Percentiles rank a stretch among this genome's conserved stretches.
Evolutionary conservation across 1,140 invertebrate genomes (phyloP).

Genomic region (Eupristina koningsbergeri): DNA sequence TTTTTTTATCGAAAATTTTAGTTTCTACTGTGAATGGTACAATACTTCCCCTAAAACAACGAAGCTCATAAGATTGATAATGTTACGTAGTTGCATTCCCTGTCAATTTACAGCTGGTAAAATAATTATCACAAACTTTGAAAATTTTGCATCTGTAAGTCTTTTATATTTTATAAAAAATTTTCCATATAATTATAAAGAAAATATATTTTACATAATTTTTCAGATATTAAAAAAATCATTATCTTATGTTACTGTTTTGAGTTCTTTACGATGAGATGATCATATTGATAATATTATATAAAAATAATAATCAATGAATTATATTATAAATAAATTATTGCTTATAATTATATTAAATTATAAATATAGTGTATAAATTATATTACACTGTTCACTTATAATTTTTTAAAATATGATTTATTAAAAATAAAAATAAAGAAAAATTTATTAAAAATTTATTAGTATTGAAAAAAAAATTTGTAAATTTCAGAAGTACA

Average conservation of each 20-base stretch:
- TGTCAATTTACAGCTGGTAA: background rate
- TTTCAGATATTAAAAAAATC: slow-evolving; percentile 2
- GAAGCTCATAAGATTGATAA: background rate
- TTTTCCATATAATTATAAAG: background rate
- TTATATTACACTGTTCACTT: too few species aligned
- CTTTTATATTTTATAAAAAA: background rate
- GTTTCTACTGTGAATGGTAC: background rate
- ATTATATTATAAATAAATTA: too few species aligned
- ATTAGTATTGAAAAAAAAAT: too few species aligned
- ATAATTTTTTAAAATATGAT: too few species aligned
- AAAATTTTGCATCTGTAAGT: background rate
- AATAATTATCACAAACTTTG: background rate
- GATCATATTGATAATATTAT: too few species aligned
- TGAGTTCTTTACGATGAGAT: background rate
- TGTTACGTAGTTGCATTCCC: background rate
- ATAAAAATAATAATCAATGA: too few species aligned
- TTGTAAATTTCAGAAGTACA: too few species aligned
- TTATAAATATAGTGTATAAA: too few species aligned
- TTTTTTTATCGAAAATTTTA: background rate
- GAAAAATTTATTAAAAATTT: too few species aligned
- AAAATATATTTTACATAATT: background rate
- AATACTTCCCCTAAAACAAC: background rate
- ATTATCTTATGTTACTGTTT: background rate
- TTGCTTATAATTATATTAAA: too few species aligned
- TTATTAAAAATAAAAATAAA: too few species aligned